Evolutionary conservation across 2,797 vertebrate species (phyloP), one percentile per base, ranked within the genome.

Genomic region (Arremon brunneinucha): DNA sequence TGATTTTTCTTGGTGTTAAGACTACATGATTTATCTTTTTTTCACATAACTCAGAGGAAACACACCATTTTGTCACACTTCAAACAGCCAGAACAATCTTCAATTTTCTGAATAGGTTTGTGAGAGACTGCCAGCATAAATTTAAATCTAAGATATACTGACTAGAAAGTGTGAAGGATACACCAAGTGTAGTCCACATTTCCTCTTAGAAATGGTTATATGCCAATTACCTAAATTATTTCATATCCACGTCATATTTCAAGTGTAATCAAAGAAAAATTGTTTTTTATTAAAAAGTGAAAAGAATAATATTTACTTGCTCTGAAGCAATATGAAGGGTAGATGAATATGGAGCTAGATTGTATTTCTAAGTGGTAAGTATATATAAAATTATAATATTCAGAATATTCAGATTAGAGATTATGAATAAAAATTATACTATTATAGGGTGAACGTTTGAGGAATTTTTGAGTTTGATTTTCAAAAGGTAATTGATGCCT

Each of bases 1-100:
- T 41, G 46, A 69, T 89, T 83, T 90, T 79, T 18, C n/a, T 64
- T 91, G 75, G 81, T 57, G 35, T 50, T 95, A 90, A 80, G 56
- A 53, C 28, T 47, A 15, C 6, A 16, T 23, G 43, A 32, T 80
- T 86, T 82, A 41, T 75, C 11, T 71, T 65, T 80, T 64, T 52
- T 88, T 37, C 23, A 32, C 26, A 39, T 50, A 28, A 17, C 30
- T 94, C 34, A 50, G 57, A 79, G 65, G 43, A 80, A 87, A 47
- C 3, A 3, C 35, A 87, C 57, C 43, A 59, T 85, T 87, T 85
- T 87, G n/a, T 56, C 65, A 83, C 72, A 72, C 44, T 91, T 87
- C 26, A 32, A 83, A 69, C 49, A 77, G 35, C 28, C 30, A 87
- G 85, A 91, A 39, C 6, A 82, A 76, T 63, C 34, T 94, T 70